These are phyloP conservation scores for Bryconaethiops microstoma DNA, from an alignment of 2,797 vertebrate species.

Conservation along the genomic window DNA sequence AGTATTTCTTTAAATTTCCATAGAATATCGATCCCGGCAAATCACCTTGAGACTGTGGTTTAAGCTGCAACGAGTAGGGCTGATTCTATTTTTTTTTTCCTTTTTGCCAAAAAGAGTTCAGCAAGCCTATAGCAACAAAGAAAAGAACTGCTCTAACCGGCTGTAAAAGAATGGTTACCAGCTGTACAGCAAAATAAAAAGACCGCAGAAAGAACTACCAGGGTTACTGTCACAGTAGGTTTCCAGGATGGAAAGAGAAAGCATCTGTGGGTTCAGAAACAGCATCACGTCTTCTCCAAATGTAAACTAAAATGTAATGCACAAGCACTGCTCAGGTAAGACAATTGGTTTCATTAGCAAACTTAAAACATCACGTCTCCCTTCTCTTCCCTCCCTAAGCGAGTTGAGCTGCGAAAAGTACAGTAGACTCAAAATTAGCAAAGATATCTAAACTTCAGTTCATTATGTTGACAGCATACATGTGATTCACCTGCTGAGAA, in stretches of 20 bases:
- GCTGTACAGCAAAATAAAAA: slow-evolving; percentile 45
- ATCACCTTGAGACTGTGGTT: slow-evolving; percentile 42
- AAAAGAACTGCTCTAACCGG: slow-evolving; percentile 26
- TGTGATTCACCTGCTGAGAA: slow-evolving; percentile 61
- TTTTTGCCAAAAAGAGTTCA: slow-evolving; percentile 39
- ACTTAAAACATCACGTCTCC: slow-evolving; percentile 35
- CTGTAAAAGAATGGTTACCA: slow-evolving; percentile 32
- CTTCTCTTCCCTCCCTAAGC: slow-evolving; percentile 31
- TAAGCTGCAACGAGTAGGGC: slow-evolving; percentile 46
- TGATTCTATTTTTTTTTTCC: slow-evolving; percentile 24
- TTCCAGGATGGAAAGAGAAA: slow-evolving; percentile 30
- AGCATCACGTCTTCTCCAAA: slow-evolving; percentile 50
- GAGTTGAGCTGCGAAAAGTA: slow-evolving; percentile 49
- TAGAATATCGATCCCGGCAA: slow-evolving; percentile 30
- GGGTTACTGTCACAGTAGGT: slow-evolving; percentile 53
- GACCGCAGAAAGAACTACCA: slow-evolving; percentile 41
- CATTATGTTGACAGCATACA: slow-evolving; percentile 48
- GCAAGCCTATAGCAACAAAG: slow-evolving; percentile 42
- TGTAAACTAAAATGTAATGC: slow-evolving; percentile 57
- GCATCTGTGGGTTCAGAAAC: slow-evolving; percentile 43
- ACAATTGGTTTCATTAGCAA: slow-evolving; percentile 56
- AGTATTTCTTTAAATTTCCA: background rate
- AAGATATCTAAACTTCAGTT: slow-evolving; percentile 39
- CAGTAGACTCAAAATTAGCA: slow-evolving; percentile 57
- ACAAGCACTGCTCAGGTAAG: slow-evolving; percentile 61